A percentile compares a stretch with the other conserved stretches of the same genome.
These are phyloP conservation scores for Pristis pectinata DNA, from an alignment of 2,797 vertebrate species.

Conservation along the genomic window DNA sequence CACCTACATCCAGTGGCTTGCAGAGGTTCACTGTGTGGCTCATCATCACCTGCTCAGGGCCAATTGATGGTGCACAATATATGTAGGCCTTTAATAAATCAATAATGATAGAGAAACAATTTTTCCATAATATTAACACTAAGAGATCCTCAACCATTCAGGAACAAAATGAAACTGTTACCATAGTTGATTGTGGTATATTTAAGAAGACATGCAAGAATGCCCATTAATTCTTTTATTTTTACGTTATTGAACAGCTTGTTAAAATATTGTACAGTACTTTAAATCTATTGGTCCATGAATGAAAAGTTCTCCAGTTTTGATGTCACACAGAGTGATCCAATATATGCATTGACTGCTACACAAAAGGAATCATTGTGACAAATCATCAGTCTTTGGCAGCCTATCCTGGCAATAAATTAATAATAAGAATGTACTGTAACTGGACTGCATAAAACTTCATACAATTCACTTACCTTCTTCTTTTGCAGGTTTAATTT, in stretches of 20 bases:
- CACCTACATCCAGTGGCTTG: too few relatives aligned
- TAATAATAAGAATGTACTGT: neutral
- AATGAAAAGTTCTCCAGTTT: neutral
- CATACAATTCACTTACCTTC: neutral
- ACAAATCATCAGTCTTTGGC: neutral
- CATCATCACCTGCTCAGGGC: too few relatives aligned
- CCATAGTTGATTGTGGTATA: neutral
- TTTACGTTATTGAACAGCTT: too few relatives aligned
- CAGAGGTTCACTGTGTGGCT: too few relatives aligned
- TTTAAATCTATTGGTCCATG: too few relatives aligned
- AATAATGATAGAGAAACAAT: too few relatives aligned
- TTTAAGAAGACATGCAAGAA: neutral
- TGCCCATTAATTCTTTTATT: too few relatives aligned
- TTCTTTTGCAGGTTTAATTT: neutral
- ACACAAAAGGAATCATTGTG: neutral
- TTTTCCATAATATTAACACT: neutral
- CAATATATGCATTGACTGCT: neutral
- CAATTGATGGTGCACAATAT: too few relatives aligned
- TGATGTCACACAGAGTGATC: neutral
- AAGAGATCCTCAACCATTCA: neutral
- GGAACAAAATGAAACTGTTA: neutral
- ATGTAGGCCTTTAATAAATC: too few relatives aligned
- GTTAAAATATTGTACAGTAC: neutral
- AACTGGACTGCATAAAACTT: neutral
- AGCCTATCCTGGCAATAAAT: neutral